Conservation (phyloP, 2,797 vertebrate genomes). For the Pogoniulus pusillus region DNA sequence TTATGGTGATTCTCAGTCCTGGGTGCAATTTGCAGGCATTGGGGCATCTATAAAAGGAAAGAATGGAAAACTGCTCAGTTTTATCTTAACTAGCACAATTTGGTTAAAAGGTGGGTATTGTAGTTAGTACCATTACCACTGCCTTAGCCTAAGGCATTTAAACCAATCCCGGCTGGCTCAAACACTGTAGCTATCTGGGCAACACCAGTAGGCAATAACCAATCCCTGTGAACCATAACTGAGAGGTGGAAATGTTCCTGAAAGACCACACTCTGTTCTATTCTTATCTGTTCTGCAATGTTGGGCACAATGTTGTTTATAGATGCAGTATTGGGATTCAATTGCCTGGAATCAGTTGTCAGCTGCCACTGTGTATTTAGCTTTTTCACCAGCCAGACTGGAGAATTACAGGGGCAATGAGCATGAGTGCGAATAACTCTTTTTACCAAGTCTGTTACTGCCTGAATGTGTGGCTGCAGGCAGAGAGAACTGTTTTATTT, state of each 20-base stretch:
- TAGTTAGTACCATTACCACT: not conserved
- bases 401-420: not conserved
- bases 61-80: too few species aligned
- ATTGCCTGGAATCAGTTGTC: not conserved
- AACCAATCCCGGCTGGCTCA: not conserved
- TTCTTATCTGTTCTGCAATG: not conserved
- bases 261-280: not conserved
- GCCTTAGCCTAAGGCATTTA: not conserved
- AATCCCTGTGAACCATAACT: not conserved
- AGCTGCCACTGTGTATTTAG: not conserved
- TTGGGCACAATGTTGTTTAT: not conserved
- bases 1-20: too few species aligned
- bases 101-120: not conserved
- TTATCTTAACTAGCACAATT: too few species aligned
- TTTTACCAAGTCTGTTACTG: not conserved
- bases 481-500: not conserved
- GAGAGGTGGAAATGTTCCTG: not conserved
- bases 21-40: too few species aligned
- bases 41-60: too few species aligned
- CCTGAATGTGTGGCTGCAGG: not conserved
- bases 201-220: not conserved
- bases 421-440: not conserved
- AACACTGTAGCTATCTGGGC: not conserved
- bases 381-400: not conserved
- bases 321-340: not conserved